These are phyloP conservation scores for Osmerus mordax DNA, from an alignment of 2,113 vertebrate species.

Conservation along the genomic window DNA sequence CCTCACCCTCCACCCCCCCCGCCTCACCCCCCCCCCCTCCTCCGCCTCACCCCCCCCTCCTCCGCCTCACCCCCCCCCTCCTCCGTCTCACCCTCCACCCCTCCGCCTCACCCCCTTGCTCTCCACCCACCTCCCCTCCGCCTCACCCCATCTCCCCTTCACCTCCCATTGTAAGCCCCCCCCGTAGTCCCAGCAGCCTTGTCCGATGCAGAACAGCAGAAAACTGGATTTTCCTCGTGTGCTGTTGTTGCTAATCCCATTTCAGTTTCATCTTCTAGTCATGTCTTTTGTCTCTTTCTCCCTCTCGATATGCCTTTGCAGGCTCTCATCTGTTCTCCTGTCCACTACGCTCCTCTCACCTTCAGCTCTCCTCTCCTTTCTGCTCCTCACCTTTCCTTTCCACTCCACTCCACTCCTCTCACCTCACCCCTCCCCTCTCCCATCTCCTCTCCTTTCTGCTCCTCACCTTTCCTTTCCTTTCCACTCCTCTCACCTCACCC, in stretches of 20 bases:
- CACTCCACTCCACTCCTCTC: not conserved
- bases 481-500: not conserved
- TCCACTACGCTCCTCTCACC: not conserved
- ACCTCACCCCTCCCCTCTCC: no score
- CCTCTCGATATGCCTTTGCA: not conserved
- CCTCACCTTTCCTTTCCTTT: not conserved
- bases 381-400: not conserved
- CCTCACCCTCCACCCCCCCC: no score
- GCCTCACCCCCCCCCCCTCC: no score
- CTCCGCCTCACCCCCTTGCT: no score
- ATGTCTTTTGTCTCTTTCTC: not conserved
- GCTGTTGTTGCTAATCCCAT: slow-evolving; percentile 36
- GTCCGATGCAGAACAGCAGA: slow-evolving; percentile 34
- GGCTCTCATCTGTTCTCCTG: not conserved
- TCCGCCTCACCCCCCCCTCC: no score
- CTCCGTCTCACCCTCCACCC: no score
- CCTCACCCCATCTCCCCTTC: not conserved
- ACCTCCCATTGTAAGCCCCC: not conserved
- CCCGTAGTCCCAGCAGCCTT: slow-evolving; percentile 34
- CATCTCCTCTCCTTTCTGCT: not conserved
- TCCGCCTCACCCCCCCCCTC: no score
- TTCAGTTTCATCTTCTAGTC: slow-evolving; percentile 25
- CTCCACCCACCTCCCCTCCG: not conserved
- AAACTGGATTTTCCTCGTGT: slow-evolving; percentile 34
- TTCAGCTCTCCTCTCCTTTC: no score